phyloP scores from a whole-genome alignment of 1,140 invertebrate species.

The Drosophila bifasciata region DNA sequence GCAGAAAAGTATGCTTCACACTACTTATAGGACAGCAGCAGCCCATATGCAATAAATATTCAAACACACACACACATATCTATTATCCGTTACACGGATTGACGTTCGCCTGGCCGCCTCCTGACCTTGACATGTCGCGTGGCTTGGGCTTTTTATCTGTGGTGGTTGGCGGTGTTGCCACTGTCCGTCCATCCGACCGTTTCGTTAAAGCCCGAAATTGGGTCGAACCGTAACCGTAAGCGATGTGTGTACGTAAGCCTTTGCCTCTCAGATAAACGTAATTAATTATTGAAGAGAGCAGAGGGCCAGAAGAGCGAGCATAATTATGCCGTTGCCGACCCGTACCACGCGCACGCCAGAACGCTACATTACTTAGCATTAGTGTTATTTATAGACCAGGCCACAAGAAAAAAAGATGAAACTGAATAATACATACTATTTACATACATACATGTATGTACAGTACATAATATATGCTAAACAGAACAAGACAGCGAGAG shows the following conservation, averaged over 20 bases:
- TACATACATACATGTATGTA: constrained; percentile 16
- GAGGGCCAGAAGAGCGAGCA: constrained; percentile 24
- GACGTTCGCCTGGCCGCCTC: constrained; percentile 45
- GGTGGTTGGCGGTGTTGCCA: neutral
- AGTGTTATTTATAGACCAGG: constrained; percentile 46
- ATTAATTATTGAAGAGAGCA: constrained; percentile 36
- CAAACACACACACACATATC: constrained; percentile 16
- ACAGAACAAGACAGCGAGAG: constrained; percentile 14
- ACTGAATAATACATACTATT: constrained; percentile 24
- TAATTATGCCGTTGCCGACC: constrained; percentile 23
- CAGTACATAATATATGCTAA: constrained; percentile 22
- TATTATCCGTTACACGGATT: constrained; percentile 46
- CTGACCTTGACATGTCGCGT: constrained; percentile 63
- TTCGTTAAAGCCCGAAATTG: constrained; percentile 14
- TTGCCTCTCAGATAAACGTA: constrained; percentile 39
- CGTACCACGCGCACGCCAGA: too few species aligned
- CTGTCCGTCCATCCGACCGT: neutral
- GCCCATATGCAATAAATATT: constrained; percentile 48
- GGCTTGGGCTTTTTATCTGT: constrained; percentile 20
- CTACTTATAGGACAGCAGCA: constrained; percentile 13
- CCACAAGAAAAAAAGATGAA: constrained; percentile 27
- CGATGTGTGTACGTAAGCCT: constrained; percentile 16
- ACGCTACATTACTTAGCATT: constrained; percentile 10
- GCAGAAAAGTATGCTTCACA: constrained; percentile 52
- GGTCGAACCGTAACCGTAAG: constrained; percentile 20